Conservation (phyloP, 2,888 invertebrate species). For the Myathropa florea region DNA sequence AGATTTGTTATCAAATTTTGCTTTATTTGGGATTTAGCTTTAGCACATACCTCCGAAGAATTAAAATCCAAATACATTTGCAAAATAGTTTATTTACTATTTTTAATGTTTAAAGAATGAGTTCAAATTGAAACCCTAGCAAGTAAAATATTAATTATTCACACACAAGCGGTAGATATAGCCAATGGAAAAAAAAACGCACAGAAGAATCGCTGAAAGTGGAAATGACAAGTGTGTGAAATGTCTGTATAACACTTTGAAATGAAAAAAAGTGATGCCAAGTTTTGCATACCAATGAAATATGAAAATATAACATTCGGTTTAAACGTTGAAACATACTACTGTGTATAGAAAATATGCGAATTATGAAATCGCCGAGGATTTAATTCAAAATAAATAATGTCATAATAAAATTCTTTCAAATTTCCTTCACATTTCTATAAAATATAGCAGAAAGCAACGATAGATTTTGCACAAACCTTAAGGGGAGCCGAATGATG, state of each 20-base stretch:
- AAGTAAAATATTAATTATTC: background rate
- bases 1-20: background rate
- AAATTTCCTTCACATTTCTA: too few species aligned
- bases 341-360: too few species aligned
- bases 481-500: too few species aligned
- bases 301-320: background rate
- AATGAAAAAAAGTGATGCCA: conserved; percentile 18
- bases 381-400: too few species aligned
- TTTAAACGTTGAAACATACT: too few species aligned
- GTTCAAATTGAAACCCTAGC: background rate
- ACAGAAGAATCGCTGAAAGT: background rate
- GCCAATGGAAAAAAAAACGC: background rate
- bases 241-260: conserved; percentile 15
- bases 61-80: background rate
- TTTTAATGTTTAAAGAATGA: background rate
- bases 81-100: background rate
- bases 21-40: background rate
- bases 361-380: too few species aligned
- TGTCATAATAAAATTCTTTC: too few species aligned
- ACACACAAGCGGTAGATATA: background rate
- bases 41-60: conserved; percentile 53
- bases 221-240: background rate
- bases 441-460: too few species aligned
- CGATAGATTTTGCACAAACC: too few species aligned
- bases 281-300: background rate